These are phyloP conservation scores for Apeltes quadracus DNA, from an alignment of 2,113 vertebrate species.

Conservation along the genomic window DNA sequence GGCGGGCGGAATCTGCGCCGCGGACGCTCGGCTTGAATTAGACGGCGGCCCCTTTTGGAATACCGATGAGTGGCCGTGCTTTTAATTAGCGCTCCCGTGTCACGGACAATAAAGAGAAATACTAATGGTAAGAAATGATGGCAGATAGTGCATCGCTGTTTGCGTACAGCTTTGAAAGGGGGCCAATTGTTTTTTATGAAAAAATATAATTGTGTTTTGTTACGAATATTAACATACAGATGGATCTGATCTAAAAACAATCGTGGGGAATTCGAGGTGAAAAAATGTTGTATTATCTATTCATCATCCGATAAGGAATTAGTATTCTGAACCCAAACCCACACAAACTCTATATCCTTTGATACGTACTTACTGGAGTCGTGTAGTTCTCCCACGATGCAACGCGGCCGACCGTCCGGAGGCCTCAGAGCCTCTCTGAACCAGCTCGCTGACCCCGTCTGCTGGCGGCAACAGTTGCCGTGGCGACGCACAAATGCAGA, in stretches of 20 bases:
- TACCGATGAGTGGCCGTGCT: constrained; percentile 62
- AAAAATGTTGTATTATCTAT: not conserved
- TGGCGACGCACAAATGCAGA: constrained; percentile 52
- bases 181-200: not conserved
- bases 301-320: not conserved
- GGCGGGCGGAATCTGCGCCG: constrained; percentile 46
- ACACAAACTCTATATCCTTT: too few relatives aligned
- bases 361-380: too few relatives aligned
- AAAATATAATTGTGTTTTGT: constrained; percentile 7
- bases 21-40: constrained; percentile 60
- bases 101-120: constrained; percentile 70
- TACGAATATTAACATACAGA: not conserved
- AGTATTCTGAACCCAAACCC: too few relatives aligned
- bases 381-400: not conserved
- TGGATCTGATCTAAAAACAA: constrained; percentile 7
- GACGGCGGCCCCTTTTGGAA: constrained; percentile 58
- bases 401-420: not conserved
- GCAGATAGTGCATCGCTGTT: constrained; percentile 44
- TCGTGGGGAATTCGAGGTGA: not conserved
- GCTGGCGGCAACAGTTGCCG: constrained; percentile 64
- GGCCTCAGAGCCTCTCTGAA: constrained; percentile 48
- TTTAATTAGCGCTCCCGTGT: constrained; percentile 78
- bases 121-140: constrained; percentile 71
- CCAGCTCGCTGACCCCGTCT: constrained; percentile 33
- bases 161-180: not conserved